A percentile compares a stretch with the other conserved stretches of the same genome.
phyloP scores from a whole-genome alignment of 2,888 invertebrate species.

The Meteorus colon region DNA sequence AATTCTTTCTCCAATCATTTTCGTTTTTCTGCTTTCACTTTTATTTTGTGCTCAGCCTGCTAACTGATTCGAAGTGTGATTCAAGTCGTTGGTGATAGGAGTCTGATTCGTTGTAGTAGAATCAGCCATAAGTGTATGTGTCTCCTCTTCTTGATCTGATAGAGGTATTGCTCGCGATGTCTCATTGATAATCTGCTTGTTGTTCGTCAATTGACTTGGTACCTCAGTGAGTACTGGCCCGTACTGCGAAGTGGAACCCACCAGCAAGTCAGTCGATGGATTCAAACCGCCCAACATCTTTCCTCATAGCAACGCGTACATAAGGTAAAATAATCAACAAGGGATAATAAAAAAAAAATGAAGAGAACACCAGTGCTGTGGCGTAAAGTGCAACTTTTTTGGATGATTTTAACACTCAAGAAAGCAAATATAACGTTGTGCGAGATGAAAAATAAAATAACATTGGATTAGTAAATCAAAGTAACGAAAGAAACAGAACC shows the following conservation, averaged over 20 bases:
- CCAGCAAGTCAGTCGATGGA: constrained; percentile 74
- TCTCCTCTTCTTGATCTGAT: constrained; percentile 71
- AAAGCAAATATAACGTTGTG: not conserved
- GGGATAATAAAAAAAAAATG: constrained; percentile 27
- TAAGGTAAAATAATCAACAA: constrained; percentile 65
- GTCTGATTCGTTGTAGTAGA: constrained; percentile 45
- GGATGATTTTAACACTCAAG: constrained; percentile 1
- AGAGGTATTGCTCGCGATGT: constrained; percentile 60
- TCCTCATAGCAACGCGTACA: constrained; percentile 71
- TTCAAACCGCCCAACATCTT: constrained; percentile 74
- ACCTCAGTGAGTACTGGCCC: constrained; percentile 72
- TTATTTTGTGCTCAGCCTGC: constrained; percentile 16
- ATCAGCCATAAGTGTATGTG: constrained; percentile 69
- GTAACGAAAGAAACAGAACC: not conserved
- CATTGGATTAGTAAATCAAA: not conserved
- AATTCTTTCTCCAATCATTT: not conserved
- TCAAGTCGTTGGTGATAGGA: constrained; percentile 21
- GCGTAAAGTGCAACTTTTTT: not conserved
- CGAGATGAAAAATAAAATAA: not conserved
- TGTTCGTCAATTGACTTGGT: constrained; percentile 66
- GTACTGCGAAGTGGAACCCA: constrained; percentile 74
- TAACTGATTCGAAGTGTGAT: constrained; percentile 27
- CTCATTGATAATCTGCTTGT: constrained; percentile 60
- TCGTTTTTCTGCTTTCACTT: not conserved
- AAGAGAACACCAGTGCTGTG: not conserved